phyloP scores from a whole-genome alignment of 2,888 invertebrate species.

The Hemistola chrysoprasaria region DNA sequence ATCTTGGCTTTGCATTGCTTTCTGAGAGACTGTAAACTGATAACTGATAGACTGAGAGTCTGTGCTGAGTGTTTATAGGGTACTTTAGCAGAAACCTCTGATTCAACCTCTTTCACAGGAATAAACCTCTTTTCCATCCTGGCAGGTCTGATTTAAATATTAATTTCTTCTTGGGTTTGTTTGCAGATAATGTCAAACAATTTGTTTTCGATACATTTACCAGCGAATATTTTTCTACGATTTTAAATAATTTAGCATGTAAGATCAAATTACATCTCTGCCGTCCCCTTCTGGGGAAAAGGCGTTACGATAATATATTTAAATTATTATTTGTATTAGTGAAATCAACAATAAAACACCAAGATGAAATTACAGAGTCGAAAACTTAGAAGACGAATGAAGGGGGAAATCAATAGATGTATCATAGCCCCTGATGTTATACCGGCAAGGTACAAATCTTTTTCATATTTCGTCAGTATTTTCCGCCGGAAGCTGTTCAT shows the following conservation, averaged over 20 bases:
- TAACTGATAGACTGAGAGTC: no score
- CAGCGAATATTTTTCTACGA: background rate
- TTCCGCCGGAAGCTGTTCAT: no score
- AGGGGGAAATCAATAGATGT: slow-evolving; percentile 49
- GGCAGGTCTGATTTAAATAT: background rate
- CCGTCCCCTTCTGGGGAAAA: background rate
- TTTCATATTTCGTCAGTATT: no score
- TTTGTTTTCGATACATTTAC: no score
- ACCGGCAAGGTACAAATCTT: slow-evolving; percentile 58
- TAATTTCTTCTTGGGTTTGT: no score
- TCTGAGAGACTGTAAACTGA: no score
- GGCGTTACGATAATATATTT: slow-evolving; percentile 3
- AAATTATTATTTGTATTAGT: slow-evolving; percentile 8
- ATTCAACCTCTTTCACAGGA: slow-evolving; percentile 1
- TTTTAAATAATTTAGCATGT: background rate
- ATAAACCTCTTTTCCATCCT: background rate
- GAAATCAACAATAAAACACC: no score
- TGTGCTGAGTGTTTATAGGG: no score
- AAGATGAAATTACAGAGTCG: slow-evolving; percentile 44
- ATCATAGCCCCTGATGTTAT: slow-evolving; percentile 57
- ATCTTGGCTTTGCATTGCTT: no score
- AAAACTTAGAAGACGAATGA: slow-evolving; percentile 55
- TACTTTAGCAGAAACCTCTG: background rate
- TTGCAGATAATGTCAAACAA: no score
- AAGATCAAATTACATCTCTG: background rate